Conservation (phyloP, 1,140 invertebrate genomes). For the Drosophila melanogaster region DNA sequence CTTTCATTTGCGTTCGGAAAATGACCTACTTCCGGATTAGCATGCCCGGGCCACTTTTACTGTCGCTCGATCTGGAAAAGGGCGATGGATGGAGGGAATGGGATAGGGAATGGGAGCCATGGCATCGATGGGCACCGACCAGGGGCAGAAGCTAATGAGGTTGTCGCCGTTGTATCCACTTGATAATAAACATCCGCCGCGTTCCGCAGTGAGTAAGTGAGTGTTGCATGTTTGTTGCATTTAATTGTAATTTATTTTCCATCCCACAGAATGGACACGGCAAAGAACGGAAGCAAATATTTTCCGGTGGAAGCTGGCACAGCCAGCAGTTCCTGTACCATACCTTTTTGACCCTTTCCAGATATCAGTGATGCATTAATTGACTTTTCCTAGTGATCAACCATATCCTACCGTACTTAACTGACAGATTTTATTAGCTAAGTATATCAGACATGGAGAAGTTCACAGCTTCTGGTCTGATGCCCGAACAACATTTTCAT, state of each 20-base stretch:
- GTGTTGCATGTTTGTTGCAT: constrained; percentile 64
- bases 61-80: constrained; percentile 48
- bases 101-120: too few relatives aligned
- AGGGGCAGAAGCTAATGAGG: constrained; percentile 59
- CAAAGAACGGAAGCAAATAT: constrained; percentile 76
- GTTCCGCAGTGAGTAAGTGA: constrained; percentile 55
- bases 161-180: constrained; percentile 47
- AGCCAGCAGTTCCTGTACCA: constrained; percentile 28
- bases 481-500: too few relatives aligned
- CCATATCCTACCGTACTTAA: neutral
- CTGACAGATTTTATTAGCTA: too few relatives aligned
- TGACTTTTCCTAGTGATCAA: constrained; percentile 34
- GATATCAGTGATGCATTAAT: constrained; percentile 43
- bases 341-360: neutral
- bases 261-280: constrained; percentile 43
- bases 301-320: constrained; percentile 71
- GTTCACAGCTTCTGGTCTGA: too few relatives aligned
- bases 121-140: constrained; percentile 10
- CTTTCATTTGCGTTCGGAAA: constrained; percentile 79
- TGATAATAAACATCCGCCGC: constrained; percentile 70
- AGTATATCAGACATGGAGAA: too few relatives aligned
- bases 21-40: constrained; percentile 80
- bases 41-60: constrained; percentile 65
- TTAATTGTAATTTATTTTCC: constrained; percentile 81
- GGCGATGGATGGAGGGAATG: constrained; percentile 30